Evolutionary conservation across 2,888 invertebrate genomes (phyloP).

Genomic region (Thecocarcelia acutangulata): DNA sequence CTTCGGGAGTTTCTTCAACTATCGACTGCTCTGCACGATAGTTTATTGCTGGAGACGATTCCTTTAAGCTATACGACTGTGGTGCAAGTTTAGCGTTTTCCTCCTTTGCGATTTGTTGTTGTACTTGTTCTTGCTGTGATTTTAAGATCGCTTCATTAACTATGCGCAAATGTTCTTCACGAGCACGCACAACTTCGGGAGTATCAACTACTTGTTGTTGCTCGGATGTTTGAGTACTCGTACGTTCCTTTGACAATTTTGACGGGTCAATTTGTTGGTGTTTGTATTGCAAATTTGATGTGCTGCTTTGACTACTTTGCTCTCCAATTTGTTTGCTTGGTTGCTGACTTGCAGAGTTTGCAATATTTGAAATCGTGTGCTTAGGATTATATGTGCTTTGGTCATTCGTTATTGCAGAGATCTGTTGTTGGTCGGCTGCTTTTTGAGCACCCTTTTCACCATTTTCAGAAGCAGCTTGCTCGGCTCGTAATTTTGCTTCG

Average conservation of each 20-base stretch:
- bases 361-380: conserved; percentile 1
- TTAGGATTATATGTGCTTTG: conserved; percentile 32
- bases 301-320: background rate
- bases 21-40: conserved; percentile 19
- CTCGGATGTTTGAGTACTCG: background rate
- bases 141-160: conserved; percentile 71
- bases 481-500: conserved; percentile 71
- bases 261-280: conserved; percentile 36
- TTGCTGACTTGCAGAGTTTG: background rate
- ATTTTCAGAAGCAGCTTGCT: conserved; percentile 47
- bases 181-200: conserved; percentile 73
- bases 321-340: background rate
- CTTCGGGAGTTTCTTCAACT: conserved; percentile 69
- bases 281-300: background rate
- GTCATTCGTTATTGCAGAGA: conserved; percentile 41
- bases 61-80: conserved; percentile 3
- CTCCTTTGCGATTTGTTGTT: conserved; percentile 1
- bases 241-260: background rate
- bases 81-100: background rate
- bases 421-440: conserved; percentile 41
- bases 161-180: conserved; percentile 74
- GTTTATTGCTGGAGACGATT: background rate
- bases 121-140: conserved; percentile 41
- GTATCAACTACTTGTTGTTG: conserved; percentile 71
- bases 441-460: conserved; percentile 21